phyloP scores from a whole-genome alignment of 2,888 invertebrate species.

The Melitaea athalia region DNA sequence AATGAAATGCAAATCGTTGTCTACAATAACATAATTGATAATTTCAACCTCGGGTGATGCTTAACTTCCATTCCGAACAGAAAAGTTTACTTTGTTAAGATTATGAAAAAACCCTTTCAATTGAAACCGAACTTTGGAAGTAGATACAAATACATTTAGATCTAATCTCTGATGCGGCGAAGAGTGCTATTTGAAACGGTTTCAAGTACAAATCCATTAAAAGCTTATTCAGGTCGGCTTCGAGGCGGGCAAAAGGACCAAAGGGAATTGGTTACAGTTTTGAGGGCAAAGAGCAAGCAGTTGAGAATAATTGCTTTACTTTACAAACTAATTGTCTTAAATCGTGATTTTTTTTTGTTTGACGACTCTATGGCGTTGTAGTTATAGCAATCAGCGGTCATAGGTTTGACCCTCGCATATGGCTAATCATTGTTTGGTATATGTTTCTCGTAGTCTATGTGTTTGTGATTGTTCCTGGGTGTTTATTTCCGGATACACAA shows the following conservation, averaged over 20 bases:
- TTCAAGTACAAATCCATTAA: neutral
- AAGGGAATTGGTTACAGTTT: neutral
- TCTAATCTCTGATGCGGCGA: neutral
- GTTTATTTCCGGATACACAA: too few species aligned
- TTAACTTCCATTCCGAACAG: too few species aligned
- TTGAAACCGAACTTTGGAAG: neutral
- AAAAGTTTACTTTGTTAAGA: too few species aligned
- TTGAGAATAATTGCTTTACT: neutral
- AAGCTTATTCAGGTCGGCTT: neutral
- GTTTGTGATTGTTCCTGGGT: too few species aligned
- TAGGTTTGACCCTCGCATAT: too few species aligned
- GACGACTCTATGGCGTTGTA: neutral
- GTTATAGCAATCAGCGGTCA: too few species aligned
- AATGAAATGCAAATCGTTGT: too few species aligned
- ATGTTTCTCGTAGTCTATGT: too few species aligned
- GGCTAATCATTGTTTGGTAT: too few species aligned
- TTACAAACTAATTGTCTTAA: too few species aligned
- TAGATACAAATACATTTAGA: neutral
- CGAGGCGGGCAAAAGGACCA: neutral
- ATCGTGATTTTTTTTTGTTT: neutral
- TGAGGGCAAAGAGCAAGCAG: neutral
- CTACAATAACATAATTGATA: too few species aligned
- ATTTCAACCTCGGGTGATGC: too few species aligned
- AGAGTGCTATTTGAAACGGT: neutral
- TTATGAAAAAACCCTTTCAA: neutral